These are phyloP conservation scores for Oscheius onirici DNA, from an alignment of 2,888 invertebrate species.

Conservation along the genomic window DNA sequence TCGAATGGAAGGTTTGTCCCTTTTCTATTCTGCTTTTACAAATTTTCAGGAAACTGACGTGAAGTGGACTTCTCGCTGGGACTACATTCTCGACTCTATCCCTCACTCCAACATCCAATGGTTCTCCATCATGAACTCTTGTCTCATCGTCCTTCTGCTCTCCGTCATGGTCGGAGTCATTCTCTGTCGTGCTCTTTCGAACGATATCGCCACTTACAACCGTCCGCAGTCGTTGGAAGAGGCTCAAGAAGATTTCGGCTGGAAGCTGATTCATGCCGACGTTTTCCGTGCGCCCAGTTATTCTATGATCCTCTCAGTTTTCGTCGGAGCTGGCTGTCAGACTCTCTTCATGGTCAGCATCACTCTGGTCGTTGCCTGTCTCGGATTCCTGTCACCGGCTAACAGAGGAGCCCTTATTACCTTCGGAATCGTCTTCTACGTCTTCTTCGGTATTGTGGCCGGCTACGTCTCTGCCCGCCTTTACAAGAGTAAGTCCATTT, in stretches of 20 bases:
- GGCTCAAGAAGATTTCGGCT: conserved; percentile 33
- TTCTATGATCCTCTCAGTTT: conserved; percentile 93
- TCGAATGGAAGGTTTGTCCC: conserved; percentile 77
- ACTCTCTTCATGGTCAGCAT: conserved; percentile 94
- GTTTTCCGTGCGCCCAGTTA: conserved; percentile 81
- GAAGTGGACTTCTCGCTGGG: conserved; percentile 99
- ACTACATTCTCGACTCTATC: conserved; percentile 97
- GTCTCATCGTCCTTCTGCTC: conserved; percentile 88
- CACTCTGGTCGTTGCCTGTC: conserved; percentile 95
- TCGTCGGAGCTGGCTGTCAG: conserved; percentile 95
- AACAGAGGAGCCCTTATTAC: conserved; percentile 99
- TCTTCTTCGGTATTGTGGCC: conserved; percentile 93
- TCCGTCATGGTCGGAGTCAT: conserved; percentile 99
- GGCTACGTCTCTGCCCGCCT: conserved; percentile 95
- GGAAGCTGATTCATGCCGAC: conserved; percentile 81
- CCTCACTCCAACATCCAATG: conserved; percentile 82
- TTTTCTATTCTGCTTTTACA: not conserved
- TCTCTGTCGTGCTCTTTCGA: conserved; percentile 91
- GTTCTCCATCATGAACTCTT: conserved; percentile 89
- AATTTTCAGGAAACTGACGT: conserved; percentile 73
- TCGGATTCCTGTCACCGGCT: conserved; percentile 97
- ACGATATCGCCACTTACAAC: conserved; percentile 97
- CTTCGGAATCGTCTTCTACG: conserved; percentile 93
- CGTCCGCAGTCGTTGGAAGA: conserved; percentile 79
- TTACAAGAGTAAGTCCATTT: conserved; percentile 82